Base-by-base conservation (phyloP, 1,140 invertebrate genomes). In the Philaenus spumarius region DNA sequence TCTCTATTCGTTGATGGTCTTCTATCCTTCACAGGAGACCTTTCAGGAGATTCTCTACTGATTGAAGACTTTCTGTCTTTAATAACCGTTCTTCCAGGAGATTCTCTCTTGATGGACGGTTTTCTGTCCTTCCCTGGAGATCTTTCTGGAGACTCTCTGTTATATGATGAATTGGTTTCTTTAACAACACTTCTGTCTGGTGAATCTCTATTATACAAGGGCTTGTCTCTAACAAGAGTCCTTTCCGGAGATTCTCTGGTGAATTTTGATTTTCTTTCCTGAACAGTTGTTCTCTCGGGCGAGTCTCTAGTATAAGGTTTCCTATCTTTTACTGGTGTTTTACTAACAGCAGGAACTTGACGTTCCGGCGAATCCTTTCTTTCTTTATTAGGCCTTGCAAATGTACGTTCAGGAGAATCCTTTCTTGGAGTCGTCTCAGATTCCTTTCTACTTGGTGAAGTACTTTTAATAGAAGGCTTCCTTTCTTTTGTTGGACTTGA, bases 231-330 rank as follows among this genome's bases (percentile, higher is more conserved):
- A 1, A 15, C 48, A 9, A 26, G 19, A 15, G 45, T 57, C 14
- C 55, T 46, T 35, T 57, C 55, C 15, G 55, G 55, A 46, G 55
- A 57, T 20, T 23, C 22, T 22, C 55, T 57, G 15, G 43, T 26
- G 14, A 42, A 45, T 47, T 47, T 47, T 39, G 35, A 45, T 55
- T 59, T 50, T 34, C 40, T 42, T 14, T 54, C 17, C 34, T 54
- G 54, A 39, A 59, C 40, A 24, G 35, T 22, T 24, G 40, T 20
- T n/a, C 37, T 30, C 22, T 43, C 15, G 6, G 45, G 22, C 12
- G n/a, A 14, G 15, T 50, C 30, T 19, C 47, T 50, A n/a, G 47
- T 50, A n/a, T 26, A 30, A 3, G 47, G 47, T 50, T 50, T 50
- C 5, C 47, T 24, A 9, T 50, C 47, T 50, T 50, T 50, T n/a